Percentiles rank a stretch among this genome's conserved stretches.
Evolutionary conservation across 2,888 invertebrate species (phyloP).

Genomic region (Junonia oenone): DNA sequence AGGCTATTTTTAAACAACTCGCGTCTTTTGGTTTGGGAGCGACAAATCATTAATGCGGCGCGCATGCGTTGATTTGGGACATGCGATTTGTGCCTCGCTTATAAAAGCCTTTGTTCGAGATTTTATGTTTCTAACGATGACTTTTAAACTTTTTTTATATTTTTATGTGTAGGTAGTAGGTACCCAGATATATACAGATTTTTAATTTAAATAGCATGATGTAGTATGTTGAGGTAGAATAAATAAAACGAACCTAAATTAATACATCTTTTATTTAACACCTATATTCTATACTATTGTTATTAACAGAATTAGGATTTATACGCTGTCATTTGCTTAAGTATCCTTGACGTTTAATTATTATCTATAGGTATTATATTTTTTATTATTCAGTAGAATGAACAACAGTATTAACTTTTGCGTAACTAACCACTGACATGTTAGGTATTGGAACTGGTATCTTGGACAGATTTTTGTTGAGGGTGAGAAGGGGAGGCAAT

Average conservation of each 20-base stretch:
- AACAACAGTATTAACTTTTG: constrained; percentile 57
- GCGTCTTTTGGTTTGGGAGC: constrained; percentile 4
- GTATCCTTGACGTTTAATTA: not conserved
- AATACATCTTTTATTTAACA: too few relatives aligned
- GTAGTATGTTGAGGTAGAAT: too few relatives aligned
- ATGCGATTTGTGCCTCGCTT: constrained; percentile 20
- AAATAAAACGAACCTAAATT: too few relatives aligned
- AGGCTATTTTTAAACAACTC: constrained; percentile 17
- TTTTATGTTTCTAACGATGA: not conserved
- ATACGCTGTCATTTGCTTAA: not conserved
- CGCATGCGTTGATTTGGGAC: constrained; percentile 28
- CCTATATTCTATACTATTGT: too few relatives aligned
- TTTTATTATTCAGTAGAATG: constrained; percentile 23
- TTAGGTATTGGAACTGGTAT: constrained; percentile 68
- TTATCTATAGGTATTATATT: not conserved
- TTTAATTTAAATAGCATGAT: too few relatives aligned
- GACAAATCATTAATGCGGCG: constrained; percentile 26
- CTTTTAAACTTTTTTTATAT: not conserved
- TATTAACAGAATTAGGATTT: too few relatives aligned
- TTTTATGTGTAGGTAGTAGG: not conserved
- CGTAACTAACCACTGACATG: constrained; percentile 61
- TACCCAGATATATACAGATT: too few relatives aligned
- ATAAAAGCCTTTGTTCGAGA: constrained; percentile 22
- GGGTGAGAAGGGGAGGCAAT: constrained; percentile 50
- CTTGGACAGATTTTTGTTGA: constrained; percentile 55